Percentiles rank a stretch among this genome's conserved stretches.
phyloP scores from a whole-genome alignment of 92 coral and sea anemone species.

The Desmophyllum pertusum region DNA sequence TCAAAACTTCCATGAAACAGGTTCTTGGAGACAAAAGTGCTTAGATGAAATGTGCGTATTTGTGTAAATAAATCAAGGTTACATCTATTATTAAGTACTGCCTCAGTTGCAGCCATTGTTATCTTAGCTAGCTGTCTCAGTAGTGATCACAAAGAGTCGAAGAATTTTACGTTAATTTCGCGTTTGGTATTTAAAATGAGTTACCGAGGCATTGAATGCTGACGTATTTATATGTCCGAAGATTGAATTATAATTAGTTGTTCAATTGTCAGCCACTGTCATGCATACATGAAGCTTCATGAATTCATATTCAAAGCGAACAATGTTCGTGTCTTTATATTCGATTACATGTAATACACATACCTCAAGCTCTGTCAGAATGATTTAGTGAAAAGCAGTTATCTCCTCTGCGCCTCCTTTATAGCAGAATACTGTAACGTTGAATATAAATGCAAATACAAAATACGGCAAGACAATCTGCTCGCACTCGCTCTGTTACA shows the following conservation, averaged over 20 bases:
- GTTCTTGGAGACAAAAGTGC: conserved; percentile 11
- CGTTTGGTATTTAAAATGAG: background rate
- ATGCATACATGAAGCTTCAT: background rate
- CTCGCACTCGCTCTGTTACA: background rate
- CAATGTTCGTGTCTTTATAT: background rate
- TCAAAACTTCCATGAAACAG: background rate
- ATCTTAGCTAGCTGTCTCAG: too few relatives aligned
- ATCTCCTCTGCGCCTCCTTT: background rate
- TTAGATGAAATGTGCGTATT: background rate
- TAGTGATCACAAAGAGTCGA: too few relatives aligned
- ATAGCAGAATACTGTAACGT: background rate
- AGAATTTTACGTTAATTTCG: background rate
- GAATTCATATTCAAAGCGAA: background rate
- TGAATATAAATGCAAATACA: background rate
- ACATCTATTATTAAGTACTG: background rate
- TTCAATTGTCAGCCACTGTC: background rate
- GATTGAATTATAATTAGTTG: background rate
- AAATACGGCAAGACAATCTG: background rate
- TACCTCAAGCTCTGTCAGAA: background rate
- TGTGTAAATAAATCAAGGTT: background rate
- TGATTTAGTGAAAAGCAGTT: background rate
- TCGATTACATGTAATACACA: background rate
- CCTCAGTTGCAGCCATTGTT: background rate
- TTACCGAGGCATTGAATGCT: background rate
- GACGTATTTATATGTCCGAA: background rate